Percentiles rank a stretch among this genome's conserved stretches.
Conservation (phyloP, 2,888 invertebrate genomes). For the Orchesellides sinensis region DNA sequence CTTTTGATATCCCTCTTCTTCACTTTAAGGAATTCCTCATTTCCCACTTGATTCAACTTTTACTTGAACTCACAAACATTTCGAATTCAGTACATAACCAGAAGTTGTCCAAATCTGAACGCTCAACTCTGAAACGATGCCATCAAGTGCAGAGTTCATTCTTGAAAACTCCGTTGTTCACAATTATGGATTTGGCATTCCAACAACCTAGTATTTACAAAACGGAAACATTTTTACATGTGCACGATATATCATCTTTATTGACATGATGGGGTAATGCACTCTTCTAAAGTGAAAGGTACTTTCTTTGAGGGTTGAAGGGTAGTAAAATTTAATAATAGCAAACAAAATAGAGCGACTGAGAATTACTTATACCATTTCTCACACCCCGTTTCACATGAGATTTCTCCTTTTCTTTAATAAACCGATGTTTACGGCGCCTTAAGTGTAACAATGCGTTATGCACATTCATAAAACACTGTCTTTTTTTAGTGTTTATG, state of each 20-base stretch:
- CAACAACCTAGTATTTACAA: slow-evolving; percentile 38
- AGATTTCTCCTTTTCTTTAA: neutral
- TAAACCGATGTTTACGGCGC: slow-evolving; percentile 55
- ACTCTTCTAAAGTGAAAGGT: no score
- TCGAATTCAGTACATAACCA: no score
- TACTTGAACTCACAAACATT: slow-evolving; percentile 31
- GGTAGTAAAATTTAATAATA: no score
- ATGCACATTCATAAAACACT: no score
- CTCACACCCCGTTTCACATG: no score
- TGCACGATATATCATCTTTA: neutral
- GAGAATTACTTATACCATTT: no score
- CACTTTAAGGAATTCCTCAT: no score
- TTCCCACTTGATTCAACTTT: no score
- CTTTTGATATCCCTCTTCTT: no score
- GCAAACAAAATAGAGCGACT: no score
- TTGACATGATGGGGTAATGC: slow-evolving; percentile 3
- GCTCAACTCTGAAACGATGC: neutral
- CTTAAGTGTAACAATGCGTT: neutral
- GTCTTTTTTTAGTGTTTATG: no score
- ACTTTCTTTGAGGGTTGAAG: no score
- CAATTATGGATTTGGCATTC: slow-evolving; percentile 55
- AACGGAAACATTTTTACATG: slow-evolving; percentile 9
- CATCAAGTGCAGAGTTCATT: slow-evolving; percentile 27
- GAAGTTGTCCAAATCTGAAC: slow-evolving; percentile 9
- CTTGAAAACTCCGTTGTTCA: slow-evolving; percentile 32